Evolutionary conservation across 2,113 vertebrate genomes (phyloP).

Genomic region (Acrocephalus kingi): DNA sequence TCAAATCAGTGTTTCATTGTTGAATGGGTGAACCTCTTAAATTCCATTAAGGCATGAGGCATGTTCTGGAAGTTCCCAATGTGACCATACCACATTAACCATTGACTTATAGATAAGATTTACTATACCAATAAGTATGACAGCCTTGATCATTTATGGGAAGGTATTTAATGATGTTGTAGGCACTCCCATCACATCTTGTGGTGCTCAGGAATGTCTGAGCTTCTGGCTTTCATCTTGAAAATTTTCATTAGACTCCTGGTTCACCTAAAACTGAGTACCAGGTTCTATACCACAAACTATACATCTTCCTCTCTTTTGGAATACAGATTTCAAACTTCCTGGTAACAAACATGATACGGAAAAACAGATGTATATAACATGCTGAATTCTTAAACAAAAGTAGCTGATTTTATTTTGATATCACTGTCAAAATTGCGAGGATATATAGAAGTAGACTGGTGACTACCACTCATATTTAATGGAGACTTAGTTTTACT

Average conservation of each 20-base stretch:
- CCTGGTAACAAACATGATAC: background rate
- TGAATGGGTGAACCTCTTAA: background rate
- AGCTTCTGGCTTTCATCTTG: conserved; percentile 23
- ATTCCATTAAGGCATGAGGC: background rate
- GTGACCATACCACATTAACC: background rate
- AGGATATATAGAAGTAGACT: conserved; percentile 15
- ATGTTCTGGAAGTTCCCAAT: conserved; percentile 27
- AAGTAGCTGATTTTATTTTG: conserved; percentile 38
- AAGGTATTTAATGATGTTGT: background rate
- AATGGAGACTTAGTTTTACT: conserved; percentile 55
- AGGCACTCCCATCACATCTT: background rate
- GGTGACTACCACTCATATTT: conserved; percentile 37
- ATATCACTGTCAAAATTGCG: conserved; percentile 10
- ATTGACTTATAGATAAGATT: background rate
- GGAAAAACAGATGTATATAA: background rate
- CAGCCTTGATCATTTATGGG: background rate
- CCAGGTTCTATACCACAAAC: background rate
- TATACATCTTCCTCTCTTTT: conserved; percentile 11
- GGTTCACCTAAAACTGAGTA: background rate
- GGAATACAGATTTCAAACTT: conserved; percentile 12
- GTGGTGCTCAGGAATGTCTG: background rate
- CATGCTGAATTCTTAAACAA: conserved; percentile 23
- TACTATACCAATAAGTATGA: background rate
- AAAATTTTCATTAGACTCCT: background rate
- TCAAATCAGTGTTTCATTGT: background rate